These are phyloP conservation scores for Nasonia oneida DNA, from an alignment of 2,888 invertebrate genomes.

Conservation along the genomic window DNA sequence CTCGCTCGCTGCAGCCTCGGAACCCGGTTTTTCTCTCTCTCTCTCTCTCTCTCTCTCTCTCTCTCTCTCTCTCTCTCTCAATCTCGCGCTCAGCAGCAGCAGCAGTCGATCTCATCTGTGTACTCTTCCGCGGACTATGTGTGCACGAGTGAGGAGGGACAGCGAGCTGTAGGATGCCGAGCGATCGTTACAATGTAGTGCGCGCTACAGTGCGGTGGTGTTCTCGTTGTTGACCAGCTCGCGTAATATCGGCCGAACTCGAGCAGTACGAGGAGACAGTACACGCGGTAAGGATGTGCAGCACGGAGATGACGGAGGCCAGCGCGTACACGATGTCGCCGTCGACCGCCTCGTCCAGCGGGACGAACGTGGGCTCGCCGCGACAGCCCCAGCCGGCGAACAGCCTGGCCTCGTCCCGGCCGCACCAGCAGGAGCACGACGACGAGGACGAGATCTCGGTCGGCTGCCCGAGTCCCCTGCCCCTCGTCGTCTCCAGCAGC, in stretches of 20 bases:
- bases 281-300: conserved; percentile 71
- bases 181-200: conserved; percentile 13
- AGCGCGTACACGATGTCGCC: conserved; percentile 74
- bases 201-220: neutral
- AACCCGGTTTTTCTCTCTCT: neutral
- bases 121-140: neutral
- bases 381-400: conserved; percentile 4
- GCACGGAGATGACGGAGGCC: conserved; percentile 78
- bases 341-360: conserved; percentile 68
- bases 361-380: conserved; percentile 65
- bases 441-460: conserved; percentile 89
- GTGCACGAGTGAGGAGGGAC: neutral
- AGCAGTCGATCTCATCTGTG: neutral
- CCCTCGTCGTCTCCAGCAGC: conserved; percentile 72
- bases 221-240: neutral
- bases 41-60: neutral
- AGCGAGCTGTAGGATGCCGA: neutral
- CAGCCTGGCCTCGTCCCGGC: conserved; percentile 58
- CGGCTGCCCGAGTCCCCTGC: conserved; percentile 85
- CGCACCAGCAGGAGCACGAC: conserved; percentile 62
- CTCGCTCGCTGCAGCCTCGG: conserved; percentile 1
- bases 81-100: neutral
- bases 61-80: neutral
- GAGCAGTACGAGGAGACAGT: neutral
- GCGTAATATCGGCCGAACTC: neutral